Base-by-base conservation (phyloP, 2,888 invertebrate species). In the Patella pellucida region DNA sequence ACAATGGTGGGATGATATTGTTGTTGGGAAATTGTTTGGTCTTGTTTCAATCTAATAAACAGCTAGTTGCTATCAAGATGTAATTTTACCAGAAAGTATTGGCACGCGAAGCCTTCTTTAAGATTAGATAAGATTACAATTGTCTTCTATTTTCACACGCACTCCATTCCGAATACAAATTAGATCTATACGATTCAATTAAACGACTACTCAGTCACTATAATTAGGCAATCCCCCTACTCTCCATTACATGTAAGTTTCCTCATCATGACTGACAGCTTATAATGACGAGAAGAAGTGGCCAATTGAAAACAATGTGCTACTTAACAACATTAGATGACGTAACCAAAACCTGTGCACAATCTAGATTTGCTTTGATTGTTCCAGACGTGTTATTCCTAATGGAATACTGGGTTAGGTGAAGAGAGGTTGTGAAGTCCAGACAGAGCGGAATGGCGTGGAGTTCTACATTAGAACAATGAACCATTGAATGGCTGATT, bases 301-400 rank as follows among this genome's bases (percentile, higher is more conserved):
- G 19, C 23, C 62, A 62, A 62, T 62, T 23, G 62, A 62, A 62
- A 62, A 62, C 62, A 62, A 62, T 62, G 62, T 62, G 62, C 23
- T 62, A 19, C 15, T 23, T 62, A 62, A 62, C 62, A 62, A 23
- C 19, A 62, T 62, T 62, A 62, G 19, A 62, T 62, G 62, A 62
- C 62, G 62, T 62, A 19, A 62, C 23, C 62, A 62, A 62, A 62
- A 23, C 23, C 19, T 62, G 62, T 62, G 62, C 23, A 62, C 19
- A 23, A 23, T 62, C 62, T 62, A 62, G 19, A 23, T 23, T 62
- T 62, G 62, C 19, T 23, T 62, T 62, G 62, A 62, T 23, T 62
- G 62, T 62, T 62, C 23, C 62, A 23, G 23, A 41, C 41, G 41
- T 41, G 19, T 62, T 62, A 23, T 62, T 62, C 23, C 62, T 62